Evolutionary conservation across 92 coral and sea anemone species (phyloP), one percentile per base, ranked within the genome.

Genomic region (Pocillopora meandrina): DNA sequence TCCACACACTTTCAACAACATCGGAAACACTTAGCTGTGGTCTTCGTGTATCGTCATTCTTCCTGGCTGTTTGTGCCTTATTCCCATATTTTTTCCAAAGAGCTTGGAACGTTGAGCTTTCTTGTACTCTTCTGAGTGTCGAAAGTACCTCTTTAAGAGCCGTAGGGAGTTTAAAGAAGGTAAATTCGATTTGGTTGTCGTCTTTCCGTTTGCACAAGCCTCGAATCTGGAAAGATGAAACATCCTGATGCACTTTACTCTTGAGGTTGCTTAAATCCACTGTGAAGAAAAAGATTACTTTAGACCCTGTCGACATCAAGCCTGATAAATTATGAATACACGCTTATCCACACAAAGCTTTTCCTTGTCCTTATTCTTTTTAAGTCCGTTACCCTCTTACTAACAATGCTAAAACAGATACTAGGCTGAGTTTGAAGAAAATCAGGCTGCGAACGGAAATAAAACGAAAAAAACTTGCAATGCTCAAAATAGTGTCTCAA

Each of bases 11-110:
- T 12, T 88, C 82, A 14, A 86, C 75, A 18, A 93, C 90, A 14
- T 82, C 90, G 16, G 63, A 74, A 70, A 88, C 26, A 58, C 89
- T 89, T 16, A 95, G 88, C 13, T 60, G 69, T 21, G 10, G 79
- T 36, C 67, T 69, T 15, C 18, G 61, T 17, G 74, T 26, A 21
- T 91, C 87, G 68, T 82, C 85, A 31, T 78, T 76, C 56, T 70
- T 57, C 35, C 88, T 90, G 62, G 85, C 85, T 36, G 59, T 61
- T 76, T 79, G 91, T 2, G 92, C 87, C 19, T 61, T 68, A 56
- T 80, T 90, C 42, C 95, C 83, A 71, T 75, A 75, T 73, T 88
- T 74, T 56, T 34, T 70, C 98, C 98, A 95, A 26, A 93, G 70
- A 9, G 61, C 82, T 34, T 74, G 91, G 75, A 95, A 92, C 13